Base-by-base conservation (phyloP, 2,888 invertebrate species). In the Baronia brevicornis region DNA sequence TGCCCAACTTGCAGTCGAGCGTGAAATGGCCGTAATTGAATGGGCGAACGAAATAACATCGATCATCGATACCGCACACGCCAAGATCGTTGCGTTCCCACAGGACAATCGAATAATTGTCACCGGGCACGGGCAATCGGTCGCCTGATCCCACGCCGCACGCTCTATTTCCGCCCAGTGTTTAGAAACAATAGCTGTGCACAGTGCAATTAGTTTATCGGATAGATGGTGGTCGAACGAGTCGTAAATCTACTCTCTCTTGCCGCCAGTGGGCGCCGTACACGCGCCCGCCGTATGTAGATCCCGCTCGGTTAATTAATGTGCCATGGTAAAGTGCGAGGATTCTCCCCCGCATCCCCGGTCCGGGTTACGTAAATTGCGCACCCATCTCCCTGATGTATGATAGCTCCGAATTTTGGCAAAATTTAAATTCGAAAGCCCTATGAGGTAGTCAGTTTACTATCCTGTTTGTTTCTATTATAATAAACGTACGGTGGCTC, bases 121-220 rank as follows among this genome's bases (percentile, higher is more conserved):
- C 57, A 55, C 53, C 48, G 56, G 53, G 45, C 22, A 51, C 46
- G 51, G 52, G 67, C 71, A 66, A 71, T 60, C 56, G 54, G 46
- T n/a, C 46, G 57, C 56, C 47, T 54, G 53, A 58, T 49, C 56
- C 48, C 43, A 40, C 45, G 54, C 19, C 36, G 38, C 54, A 48
- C 58, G 60, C 66, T 65, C 66, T 59, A 73, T 70, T 72, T 67
- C 69, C 63, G 68, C 59, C 70, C 58, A 65, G 69, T 69, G 69
- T 75, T 79, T 77, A 70, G 80, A 78, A 80, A 82, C 79, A 80
- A 80, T 80, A 75, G 79, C 75, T 70, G 62, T 61, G 65, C 64
- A n/a, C n/a, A 52, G 66, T 72, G 77, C 79, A 80, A 82, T 80
- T 80, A 79, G 79, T 82, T 79, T 70, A 75, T 77, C 77, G 69